A percentile compares a stretch with the other conserved stretches of the same genome.
Evolutionary conservation across 2,113 vertebrate species (phyloP).

Genomic region (Gadus chalcogrammus): DNA sequence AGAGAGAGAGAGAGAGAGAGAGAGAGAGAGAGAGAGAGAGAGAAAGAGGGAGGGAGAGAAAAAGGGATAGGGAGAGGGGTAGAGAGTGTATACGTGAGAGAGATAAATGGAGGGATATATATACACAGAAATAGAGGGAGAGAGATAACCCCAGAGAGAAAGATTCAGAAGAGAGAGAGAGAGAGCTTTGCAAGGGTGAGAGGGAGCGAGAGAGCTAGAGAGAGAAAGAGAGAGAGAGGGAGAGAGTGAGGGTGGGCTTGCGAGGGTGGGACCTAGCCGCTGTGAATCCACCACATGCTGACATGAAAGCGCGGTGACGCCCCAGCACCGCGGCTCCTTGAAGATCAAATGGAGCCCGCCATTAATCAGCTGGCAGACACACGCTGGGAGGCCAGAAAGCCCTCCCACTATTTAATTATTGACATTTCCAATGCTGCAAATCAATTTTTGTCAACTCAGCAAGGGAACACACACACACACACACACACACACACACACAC

Average conservation of each 20-base stretch:
- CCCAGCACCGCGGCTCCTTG: constrained; percentile 53
- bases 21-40: background rate
- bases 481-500: constrained; percentile 16
- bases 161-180: too few relatives aligned
- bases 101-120: too few relatives aligned
- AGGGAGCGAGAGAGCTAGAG: too few relatives aligned
- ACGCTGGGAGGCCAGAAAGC: constrained; percentile 64
- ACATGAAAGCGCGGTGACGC: constrained; percentile 64
- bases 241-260: too few relatives aligned
- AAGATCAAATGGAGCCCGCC: constrained; percentile 66
- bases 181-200: too few relatives aligned
- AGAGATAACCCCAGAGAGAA: too few relatives aligned
- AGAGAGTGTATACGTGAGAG: constrained; percentile 21
- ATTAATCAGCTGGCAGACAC: constrained; percentile 54
- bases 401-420: constrained; percentile 70
- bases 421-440: constrained; percentile 57
- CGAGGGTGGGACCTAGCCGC: constrained; percentile 42
- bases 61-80: too few relatives aligned
- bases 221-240: too few relatives aligned
- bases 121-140: too few relatives aligned
- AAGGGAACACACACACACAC: constrained; percentile 22
- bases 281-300: constrained; percentile 5
- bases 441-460: constrained; percentile 64
- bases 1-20: constrained; percentile 13
- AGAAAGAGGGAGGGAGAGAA: too few relatives aligned